Base-by-base conservation (phyloP, 2,888 invertebrate genomes). In the Cephus pygmeus region DNA sequence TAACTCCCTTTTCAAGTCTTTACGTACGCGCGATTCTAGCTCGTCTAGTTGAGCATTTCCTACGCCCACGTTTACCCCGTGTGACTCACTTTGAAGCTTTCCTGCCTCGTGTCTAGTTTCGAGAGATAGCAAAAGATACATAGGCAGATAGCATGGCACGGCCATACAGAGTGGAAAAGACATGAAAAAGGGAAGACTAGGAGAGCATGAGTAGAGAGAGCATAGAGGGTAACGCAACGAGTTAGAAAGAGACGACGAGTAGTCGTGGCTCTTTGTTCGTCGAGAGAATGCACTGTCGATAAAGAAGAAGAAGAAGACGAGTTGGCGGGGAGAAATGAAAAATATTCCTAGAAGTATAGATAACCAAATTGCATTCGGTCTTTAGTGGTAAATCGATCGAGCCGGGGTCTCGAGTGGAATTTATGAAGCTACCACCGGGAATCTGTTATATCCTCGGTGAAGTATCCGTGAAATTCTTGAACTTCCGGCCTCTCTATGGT, bases 21-120 rank as follows among this genome's bases (percentile, higher is more conserved):
- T 34, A 34, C 9, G 34, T 71, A 71, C 71, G 71, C 71, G 23
- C 30, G 71, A 31, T 33, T 34, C 31, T 11, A 34, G 12, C 12
- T 30, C 15, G 31, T 33, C 71, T 31, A 31, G 34, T 23, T 33
- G 12, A 71, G 71, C 23, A 34, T 34, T 31, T 71, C 30, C 31
- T 34, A 71, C 31, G 71, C 34, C 31, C 34, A 71, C 71, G 71
- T 33, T 12, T 56, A 56, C 23, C 23, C n/a, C 34, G 68, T 15
- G 31, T 73, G 4, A 73, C 30, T 30, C 35, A 73, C 33, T 34
- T 74, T n/a, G 36, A 74, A 74, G 35, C 34, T 77, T 77, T 69
- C 68, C 73, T 68, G 35, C 34, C 68, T 56, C 56, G 56, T 56
- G 56, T 56, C 56, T 56, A 56, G 56, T 56, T 56, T 56, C 23